Base-by-base conservation (phyloP, 2,888 invertebrate species). In the Anarsia innoxiella region DNA sequence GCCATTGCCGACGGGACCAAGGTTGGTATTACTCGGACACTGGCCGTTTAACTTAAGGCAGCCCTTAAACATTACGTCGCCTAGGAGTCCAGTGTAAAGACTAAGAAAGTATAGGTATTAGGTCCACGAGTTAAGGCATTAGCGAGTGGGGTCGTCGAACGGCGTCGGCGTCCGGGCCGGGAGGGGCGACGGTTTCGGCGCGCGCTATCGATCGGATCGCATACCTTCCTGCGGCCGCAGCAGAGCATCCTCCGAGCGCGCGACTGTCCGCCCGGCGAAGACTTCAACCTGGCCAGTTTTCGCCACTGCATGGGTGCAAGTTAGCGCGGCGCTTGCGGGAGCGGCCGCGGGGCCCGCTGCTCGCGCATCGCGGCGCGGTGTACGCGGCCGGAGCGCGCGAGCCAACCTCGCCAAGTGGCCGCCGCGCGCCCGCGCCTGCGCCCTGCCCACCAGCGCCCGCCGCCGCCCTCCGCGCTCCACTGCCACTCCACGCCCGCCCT, bases 211-310 rank as follows among this genome's bases (percentile, higher is more conserved):
- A 86, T 75, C 85, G 74, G 55, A 69, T 66, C 67, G 70, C 77
- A 89, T 86, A 94, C 94, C 93, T 94, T 94, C 88, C 94, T 93
- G 87, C 94, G 92, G 89, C 94, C 94, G 91, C 94, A 94, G 91
- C 94, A 94, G 89, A 94, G 93, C 94, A 94, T 94, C 89, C 90
- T 92, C 89, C 91, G 91, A 89, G 91, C 91, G 88, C 91, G 90
- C 73, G 83, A 82, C 69, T 75, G 83, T 71, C 82, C 84, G 78
- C 84, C 82, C 86, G 89, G 88, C 87, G 89, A 88, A 88, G 88
- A 88, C 87, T 89, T 89, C 87, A 89, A 89, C 88, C 91, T 91
- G 87, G 91, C 90, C 84, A 91, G 89, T 89, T 91, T 91, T 87
- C 91, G 89, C 91, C 91, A 91, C 92, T 93, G 93, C 92, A 91